phyloP scores from a whole-genome alignment of 2,797 vertebrate species.

The Enteromius treurensis region DNA sequence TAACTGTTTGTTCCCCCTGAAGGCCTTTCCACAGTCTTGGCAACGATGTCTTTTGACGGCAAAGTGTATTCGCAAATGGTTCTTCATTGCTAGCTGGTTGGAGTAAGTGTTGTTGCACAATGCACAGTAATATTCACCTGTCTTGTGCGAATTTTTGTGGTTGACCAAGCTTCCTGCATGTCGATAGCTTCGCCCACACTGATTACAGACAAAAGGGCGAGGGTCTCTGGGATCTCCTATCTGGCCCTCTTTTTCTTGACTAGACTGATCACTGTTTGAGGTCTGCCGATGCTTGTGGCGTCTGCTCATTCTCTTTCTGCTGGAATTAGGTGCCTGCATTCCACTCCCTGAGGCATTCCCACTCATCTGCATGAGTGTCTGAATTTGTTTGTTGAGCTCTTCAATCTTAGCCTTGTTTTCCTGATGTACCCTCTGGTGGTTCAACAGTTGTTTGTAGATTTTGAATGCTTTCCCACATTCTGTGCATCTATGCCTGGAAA shows the following conservation, averaged over 20 bases:
- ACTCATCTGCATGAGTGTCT: conserved; percentile 81
- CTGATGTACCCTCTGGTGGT: conserved; percentile 87
- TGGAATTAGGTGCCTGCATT: conserved; percentile 59
- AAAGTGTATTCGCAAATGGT: conserved; percentile 87
- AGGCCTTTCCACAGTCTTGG: conserved; percentile 79
- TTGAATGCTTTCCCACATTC: conserved; percentile 90
- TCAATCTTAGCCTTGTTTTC: conserved; percentile 81
- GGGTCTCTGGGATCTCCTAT: conserved; percentile 63
- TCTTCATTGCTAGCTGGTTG: conserved; percentile 85
- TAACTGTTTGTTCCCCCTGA: conserved; percentile 78
- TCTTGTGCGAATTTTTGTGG: conserved; percentile 87
- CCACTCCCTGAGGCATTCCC: conserved; percentile 67
- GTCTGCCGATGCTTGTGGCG: conserved; percentile 57
- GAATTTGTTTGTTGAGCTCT: conserved; percentile 80
- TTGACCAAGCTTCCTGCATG: conserved; percentile 83
- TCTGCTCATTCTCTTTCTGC: conserved; percentile 61
- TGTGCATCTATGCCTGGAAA: conserved; percentile 74
- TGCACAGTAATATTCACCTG: conserved; percentile 82
- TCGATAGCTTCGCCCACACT: conserved; percentile 77
- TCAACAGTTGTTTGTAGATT: conserved; percentile 86
- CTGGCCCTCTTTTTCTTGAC: conserved; percentile 48
- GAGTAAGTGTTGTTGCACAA: conserved; percentile 85
- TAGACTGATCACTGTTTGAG: conserved; percentile 30
- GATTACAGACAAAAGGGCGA: conserved; percentile 77
- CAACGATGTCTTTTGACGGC: conserved; percentile 79